These are phyloP conservation scores for Silurus asotus DNA, from an alignment of 2,113 vertebrate species.

Conservation along the genomic window DNA sequence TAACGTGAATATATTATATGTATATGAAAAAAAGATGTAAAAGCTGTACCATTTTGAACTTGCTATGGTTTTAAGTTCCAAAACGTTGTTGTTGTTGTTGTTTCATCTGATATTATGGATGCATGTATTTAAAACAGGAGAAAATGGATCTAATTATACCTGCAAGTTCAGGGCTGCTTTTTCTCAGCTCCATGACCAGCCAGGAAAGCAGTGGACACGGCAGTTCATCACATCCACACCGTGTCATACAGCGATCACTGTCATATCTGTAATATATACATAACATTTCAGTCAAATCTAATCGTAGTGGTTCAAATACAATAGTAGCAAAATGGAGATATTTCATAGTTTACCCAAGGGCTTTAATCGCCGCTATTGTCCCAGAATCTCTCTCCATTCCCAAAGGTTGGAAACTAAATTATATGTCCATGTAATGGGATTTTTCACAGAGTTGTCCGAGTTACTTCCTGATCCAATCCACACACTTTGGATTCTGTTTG, in stretches of 20 bases:
- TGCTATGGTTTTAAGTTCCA: not conserved
- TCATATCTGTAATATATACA: conserved; percentile 61
- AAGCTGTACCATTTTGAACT: not conserved
- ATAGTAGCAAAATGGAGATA: not conserved
- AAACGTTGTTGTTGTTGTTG: too few relatives aligned
- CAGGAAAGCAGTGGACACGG: conserved; percentile 74
- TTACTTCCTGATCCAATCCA: conserved; percentile 28
- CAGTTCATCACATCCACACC: conserved; percentile 71
- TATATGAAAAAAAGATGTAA: not conserved
- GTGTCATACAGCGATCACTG: conserved; percentile 52
- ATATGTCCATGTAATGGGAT: not conserved
- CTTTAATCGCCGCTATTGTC: conserved; percentile 60
- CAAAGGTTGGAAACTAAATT: not conserved
- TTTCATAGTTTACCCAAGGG: conserved; percentile 62
- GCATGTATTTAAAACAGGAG: not conserved
- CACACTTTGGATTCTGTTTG: not conserved
- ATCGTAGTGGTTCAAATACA: not conserved
- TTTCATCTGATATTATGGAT: not conserved
- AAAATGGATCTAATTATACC: conserved; percentile 39
- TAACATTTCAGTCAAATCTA: not conserved
- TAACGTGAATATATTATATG: not conserved
- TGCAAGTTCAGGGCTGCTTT: conserved; percentile 53
- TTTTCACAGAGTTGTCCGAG: not conserved
- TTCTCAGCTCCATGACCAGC: conserved; percentile 62
- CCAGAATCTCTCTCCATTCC: conserved; percentile 61